A percentile compares a stretch with the other conserved stretches of the same genome.
These are phyloP conservation scores for Bufo gargarizans DNA, from an alignment of 2,113 vertebrate species.

Conservation along the genomic window DNA sequence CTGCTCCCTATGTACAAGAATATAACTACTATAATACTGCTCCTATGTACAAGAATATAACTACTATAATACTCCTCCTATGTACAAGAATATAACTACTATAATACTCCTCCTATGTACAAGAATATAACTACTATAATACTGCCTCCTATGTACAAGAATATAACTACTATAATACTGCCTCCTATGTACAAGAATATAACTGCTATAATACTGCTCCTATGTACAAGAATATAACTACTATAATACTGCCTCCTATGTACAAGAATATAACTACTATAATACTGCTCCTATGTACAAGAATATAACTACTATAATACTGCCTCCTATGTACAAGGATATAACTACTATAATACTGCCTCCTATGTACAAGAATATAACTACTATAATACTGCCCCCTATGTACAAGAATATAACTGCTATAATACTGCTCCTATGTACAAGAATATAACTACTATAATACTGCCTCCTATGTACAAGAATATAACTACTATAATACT, in stretches of 20 bases:
- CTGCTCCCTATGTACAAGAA: not conserved
- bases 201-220: conserved; percentile 10
- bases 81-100: conserved; percentile 8
- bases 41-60: not conserved
- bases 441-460: too few relatives aligned
- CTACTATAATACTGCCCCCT: not conserved
- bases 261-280: not conserved
- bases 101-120: conserved; percentile 5
- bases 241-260: not conserved
- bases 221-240: conserved; percentile 7
- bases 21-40: conserved; percentile 4
- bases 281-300: not conserved
- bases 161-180: conserved; percentile 8
- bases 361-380: not conserved
- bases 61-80: conserved; percentile 1
- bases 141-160: not conserved
- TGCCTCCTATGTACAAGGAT: not conserved
- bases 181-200: not conserved
- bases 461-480: too few relatives aligned
- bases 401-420: too few relatives aligned
- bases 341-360: not conserved
- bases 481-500: not conserved
- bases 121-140: conserved; percentile 15
- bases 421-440: too few relatives aligned
- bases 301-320: conserved; percentile 13